A percentile compares a stretch with the other conserved stretches of the same genome.
Evolutionary conservation across 2,113 vertebrate species (phyloP).

Genomic region (Amphiprion percula): DNA sequence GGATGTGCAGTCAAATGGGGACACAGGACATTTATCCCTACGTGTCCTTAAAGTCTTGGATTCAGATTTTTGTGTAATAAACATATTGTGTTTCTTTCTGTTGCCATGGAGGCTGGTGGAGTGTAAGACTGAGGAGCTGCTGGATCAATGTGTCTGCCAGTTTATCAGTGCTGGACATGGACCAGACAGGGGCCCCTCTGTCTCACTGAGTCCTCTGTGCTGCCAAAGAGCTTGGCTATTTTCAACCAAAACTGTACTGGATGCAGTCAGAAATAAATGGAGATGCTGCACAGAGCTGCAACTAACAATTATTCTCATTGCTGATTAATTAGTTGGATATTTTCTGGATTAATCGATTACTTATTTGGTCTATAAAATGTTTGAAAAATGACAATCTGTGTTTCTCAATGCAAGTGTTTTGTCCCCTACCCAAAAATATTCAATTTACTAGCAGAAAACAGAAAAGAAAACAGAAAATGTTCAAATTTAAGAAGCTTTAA

Average conservation of each 20-base stretch:
- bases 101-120: constrained; percentile 20
- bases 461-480: too few species aligned
- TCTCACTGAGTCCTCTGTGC: constrained; percentile 19
- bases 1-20: constrained; percentile 30
- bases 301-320: too few species aligned
- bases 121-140: constrained; percentile 22
- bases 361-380: too few species aligned
- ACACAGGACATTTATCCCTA: constrained; percentile 7
- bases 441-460: too few species aligned
- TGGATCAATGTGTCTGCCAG: constrained; percentile 52
- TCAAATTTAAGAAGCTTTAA: too few species aligned
- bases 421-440: too few species aligned
- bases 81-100: constrained; percentile 13
- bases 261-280: constrained; percentile 22
- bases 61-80: constrained; percentile 43
- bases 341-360: too few species aligned
- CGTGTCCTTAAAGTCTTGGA: neutral
- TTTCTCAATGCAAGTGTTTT: too few species aligned
- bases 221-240: constrained; percentile 39
- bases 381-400: too few species aligned
- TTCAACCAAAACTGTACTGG: constrained; percentile 5
- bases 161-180: constrained; percentile 65
- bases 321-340: too few species aligned
- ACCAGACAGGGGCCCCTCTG: constrained; percentile 44
- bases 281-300: neutral